Base-by-base conservation (phyloP, 2,797 vertebrate species). In the Acridotheres tristis region DNA sequence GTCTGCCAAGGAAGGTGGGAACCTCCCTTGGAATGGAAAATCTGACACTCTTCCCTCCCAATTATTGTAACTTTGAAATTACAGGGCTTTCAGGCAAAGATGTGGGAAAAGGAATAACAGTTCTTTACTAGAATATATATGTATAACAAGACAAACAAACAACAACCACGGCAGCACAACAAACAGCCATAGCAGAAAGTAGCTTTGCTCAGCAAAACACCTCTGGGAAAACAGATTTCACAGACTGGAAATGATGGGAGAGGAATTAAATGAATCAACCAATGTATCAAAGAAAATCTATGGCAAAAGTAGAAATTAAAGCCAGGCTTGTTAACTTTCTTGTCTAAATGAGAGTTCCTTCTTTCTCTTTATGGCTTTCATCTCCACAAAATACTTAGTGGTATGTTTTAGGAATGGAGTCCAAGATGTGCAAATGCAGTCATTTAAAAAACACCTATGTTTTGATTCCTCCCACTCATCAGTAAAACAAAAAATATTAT, bases 401-500 rank as follows among this genome's bases (percentile, higher is more conserved):
- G 9, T 66, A 50, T 76, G 36, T 80, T 92, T 96, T 90, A 88
- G 51, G 48, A 92, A 79, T 58, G 48, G n/a, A 90, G 40, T 88
- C 69, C 53, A 74, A 83, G 61, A 83, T 73, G 21, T 27, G 72
- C 57, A 80, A 88, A 73, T 76, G 47, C 50, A 90, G 19, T 54
- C 21, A 27, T 74, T 78, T 71, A 23, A 76, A 79, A 90, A 58
- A 42, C 18, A 86, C 16, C 74, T 89, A 89, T 94, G 48, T 92
- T 95, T 57, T 92, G 57, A 73, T 90, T 90, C 53, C 53, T 89
- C 48, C 69, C 69, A 81, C 53, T 94, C 53, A 84, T 89, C 40
- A 74, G n/a, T 81, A 80, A 83, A 90, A 77, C 53, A 21, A 83
- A 83, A 94, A 93, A 77, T 77, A 62, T 67, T 68, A 63, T 20